Base-by-base conservation (phyloP, 92 coral and sea anemone genomes). In the Phenganax marumi region DNA sequence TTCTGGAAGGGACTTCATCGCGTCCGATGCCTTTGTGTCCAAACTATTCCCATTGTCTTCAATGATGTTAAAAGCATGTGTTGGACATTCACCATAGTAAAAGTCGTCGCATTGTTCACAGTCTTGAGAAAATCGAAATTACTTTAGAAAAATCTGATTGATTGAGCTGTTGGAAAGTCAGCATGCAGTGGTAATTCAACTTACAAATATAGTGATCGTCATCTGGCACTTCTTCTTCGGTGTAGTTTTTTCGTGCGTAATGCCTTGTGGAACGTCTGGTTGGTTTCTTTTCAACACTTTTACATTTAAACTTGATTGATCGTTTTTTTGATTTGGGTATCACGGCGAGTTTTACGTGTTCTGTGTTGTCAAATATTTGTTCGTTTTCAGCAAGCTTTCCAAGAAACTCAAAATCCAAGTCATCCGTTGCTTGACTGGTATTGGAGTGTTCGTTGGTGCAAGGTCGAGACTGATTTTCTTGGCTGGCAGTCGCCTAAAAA, bases 91-190 rank as follows among this genome's bases (percentile, higher is more conserved):
- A 0, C 60, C 77, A 22, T 72, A 72, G 58, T 72, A 72, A 72
- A 72, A 72, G 56, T 72, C 77, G 25, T 72, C 56, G 47, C 77
- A 72, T n/a, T 72, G 77, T 10, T 72, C 77, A 25, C 77, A 72
- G 43, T 49, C 77, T 72, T 14, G n/a, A 72, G 12, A 25, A 48
- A 50, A 18, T 25, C 1, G 17, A 66, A 66, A n/a, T 19, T 19
- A 25, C 3, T 14, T 62, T 18, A 54, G 18, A 56, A 56, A 11
- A 56, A 3, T 56, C 18, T 23, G 43, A 33, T 33, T 33, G 43
- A 33, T 33, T 1, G 43, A 33, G 43, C 43, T 33, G 43, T 33
- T 33, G 43, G 2, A 33, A 33, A 33, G 43, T 33, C 43, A 5
- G 2, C 2, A 33, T 0, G 5, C 43, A 33, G 5, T 1, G 43